Percentiles rank a stretch among this genome's conserved stretches.
phyloP scores from a whole-genome alignment of 1,140 invertebrate genomes.

The Homalodisca vitripennis region DNA sequence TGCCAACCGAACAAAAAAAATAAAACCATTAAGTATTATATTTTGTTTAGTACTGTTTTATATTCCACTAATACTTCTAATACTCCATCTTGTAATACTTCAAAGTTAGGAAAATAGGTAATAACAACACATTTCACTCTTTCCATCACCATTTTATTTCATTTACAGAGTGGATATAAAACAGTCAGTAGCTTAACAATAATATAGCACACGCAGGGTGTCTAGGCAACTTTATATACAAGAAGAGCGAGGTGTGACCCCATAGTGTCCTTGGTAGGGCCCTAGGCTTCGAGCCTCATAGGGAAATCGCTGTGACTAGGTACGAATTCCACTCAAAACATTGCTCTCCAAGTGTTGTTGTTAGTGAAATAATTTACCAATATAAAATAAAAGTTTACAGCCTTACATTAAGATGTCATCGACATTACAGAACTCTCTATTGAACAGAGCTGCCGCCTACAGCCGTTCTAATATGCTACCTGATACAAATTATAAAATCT shows the following conservation, averaged over 20 bases:
- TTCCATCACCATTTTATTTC: slow-evolving; percentile 18
- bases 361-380: slow-evolving; percentile 13
- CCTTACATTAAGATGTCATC: slow-evolving; percentile 18
- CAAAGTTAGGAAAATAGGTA: no score
- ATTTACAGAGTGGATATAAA: slow-evolving; percentile 20
- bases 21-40: no score
- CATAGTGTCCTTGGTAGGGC: not conserved
- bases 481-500: not conserved
- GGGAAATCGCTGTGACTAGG: slow-evolving; percentile 4
- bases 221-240: not conserved
- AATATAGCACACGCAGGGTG: slow-evolving; percentile 18
- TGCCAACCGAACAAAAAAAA: no score
- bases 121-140: no score
- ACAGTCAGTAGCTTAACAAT: slow-evolving; percentile 22
- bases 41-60: no score
- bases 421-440: slow-evolving; percentile 11
- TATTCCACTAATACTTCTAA: no score
- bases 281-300: not conserved
- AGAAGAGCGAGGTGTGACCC: not conserved
- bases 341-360: not conserved
- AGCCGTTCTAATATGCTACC: not conserved
- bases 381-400: slow-evolving; percentile 12
- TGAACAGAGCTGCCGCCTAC: not conserved
- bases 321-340: not conserved
- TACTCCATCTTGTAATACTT: no score